Evolutionary conservation across 1,140 invertebrate species (phyloP), one percentile per base, ranked within the genome.

Genomic region (Sitobion miscanthi): DNA sequence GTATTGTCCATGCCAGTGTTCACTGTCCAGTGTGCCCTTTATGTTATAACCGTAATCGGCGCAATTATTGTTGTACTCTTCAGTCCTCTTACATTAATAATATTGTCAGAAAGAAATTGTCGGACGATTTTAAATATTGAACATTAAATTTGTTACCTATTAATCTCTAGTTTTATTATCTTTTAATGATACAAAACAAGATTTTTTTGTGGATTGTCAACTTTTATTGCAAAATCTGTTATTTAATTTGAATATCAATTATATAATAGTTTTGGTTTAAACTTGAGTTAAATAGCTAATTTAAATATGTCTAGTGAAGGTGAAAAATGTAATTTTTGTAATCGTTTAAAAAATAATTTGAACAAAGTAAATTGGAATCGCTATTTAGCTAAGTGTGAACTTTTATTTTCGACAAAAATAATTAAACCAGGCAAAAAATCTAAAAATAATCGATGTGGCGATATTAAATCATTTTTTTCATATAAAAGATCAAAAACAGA

Each of bases 241-340:
- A 77, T 77, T 77, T 35, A 35, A 77, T 77, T 77, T 77, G 69
- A 77, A 77, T 77, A 77, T 77, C 14, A 77, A 35, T 77, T 77
- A 77, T 9, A 5, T 77, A 77, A 77, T 77, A 77, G 69, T 77
- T 35, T 77, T 77, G n/a, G 69, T 77, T 77, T 77, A 77, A 9
- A 77, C 9, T 77, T 77, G 30, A 69, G 30, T 77, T 77, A 5
- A 77, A 77, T 77, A 77, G 69, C 69, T 77, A 77, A 77, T 77
- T 77, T 11, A 77, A 77, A 77, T 77, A 77, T 77, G 69, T 77
- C 30, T 77, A 35, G 69, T 77, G 69, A 77, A n/a, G 11, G 69
- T 77, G 69, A 77, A 77, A 77, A 77, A 77, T 77, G 69, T 35
- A 77, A 77, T 77, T 77, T 77, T 77, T 77, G 69, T 77, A 77